These are phyloP conservation scores for Ceratina calcarata DNA, from an alignment of 1,140 invertebrate genomes.

Conservation along the genomic window DNA sequence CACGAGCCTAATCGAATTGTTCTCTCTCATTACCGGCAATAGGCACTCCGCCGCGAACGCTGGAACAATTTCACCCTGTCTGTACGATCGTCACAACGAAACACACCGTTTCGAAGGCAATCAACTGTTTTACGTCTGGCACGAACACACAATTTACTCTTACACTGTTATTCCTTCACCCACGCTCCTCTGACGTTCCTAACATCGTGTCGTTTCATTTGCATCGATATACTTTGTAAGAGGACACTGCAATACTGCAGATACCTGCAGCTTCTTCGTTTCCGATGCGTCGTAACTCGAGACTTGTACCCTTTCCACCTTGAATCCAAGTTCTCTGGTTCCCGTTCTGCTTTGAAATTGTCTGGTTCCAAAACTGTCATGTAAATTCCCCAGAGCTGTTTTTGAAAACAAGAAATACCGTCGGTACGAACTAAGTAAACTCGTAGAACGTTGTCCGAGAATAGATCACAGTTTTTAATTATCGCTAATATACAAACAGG, in stretches of 20 bases:
- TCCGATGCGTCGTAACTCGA: background rate
- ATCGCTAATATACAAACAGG: too few species aligned
- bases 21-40: constrained; percentile 13
- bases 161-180: background rate
- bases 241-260: background rate
- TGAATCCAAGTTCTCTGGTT: background rate
- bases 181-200: background rate
- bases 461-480: too few species aligned
- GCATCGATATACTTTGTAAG: constrained; percentile 27
- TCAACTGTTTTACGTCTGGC: constrained; percentile 55
- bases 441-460: too few species aligned
- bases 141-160: constrained; percentile 70
- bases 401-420: too few species aligned
- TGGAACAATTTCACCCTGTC: constrained; percentile 2
- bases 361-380: too few species aligned
- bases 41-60: constrained; percentile 19
- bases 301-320: background rate
- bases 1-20: constrained; percentile 32
- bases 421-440: too few species aligned
- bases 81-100: constrained; percentile 8
- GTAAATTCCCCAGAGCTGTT: too few species aligned
- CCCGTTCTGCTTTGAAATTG: too few species aligned
- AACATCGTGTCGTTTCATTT: constrained; percentile 30
- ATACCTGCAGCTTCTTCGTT: background rate
- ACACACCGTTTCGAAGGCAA: constrained; percentile 44